Evolutionary conservation across 92 coral and sea anemone species (phyloP).

Genomic region (Epizoanthus fatuus): DNA sequence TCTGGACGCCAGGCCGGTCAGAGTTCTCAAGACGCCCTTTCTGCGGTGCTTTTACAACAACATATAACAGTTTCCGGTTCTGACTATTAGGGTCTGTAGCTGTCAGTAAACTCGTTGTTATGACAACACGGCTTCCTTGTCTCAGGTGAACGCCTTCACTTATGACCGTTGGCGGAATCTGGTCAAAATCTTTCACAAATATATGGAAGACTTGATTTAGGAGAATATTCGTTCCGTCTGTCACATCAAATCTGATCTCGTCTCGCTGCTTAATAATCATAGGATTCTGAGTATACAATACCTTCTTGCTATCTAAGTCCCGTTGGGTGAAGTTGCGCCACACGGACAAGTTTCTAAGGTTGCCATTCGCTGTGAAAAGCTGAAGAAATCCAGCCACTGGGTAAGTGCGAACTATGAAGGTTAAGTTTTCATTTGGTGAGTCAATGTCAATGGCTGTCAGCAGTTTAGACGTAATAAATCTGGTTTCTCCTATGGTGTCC

Average conservation of each 20-base stretch:
- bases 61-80: conserved; percentile 75
- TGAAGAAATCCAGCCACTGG: conserved; percentile 84
- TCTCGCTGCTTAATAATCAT: conserved; percentile 68
- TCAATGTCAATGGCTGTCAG: conserved; percentile 90
- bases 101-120: conserved; percentile 84
- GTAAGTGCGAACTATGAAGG: conserved; percentile 76
- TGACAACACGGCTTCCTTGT: conserved; percentile 80
- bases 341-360: conserved; percentile 61
- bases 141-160: conserved; percentile 82
- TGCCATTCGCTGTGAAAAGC: conserved; percentile 66
- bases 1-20: conserved; percentile 72
- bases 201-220: conserved; percentile 88
- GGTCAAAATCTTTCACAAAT: conserved; percentile 75
- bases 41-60: conserved; percentile 78
- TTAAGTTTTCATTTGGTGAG: conserved; percentile 85
- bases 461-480: conserved; percentile 75
- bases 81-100: conserved; percentile 88
- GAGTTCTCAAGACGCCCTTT: conserved; percentile 88
- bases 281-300: conserved; percentile 82
- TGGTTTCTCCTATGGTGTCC: conserved; percentile 81
- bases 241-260: conserved; percentile 82
- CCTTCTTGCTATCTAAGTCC: conserved; percentile 76
- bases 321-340: conserved; percentile 74
- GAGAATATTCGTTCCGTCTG: conserved; percentile 90
- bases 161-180: conserved; percentile 86